Percentiles rank a stretch among this genome's conserved stretches.
Conservation (phyloP, 2,888 invertebrate genomes). For the Lapara coniferarum region DNA sequence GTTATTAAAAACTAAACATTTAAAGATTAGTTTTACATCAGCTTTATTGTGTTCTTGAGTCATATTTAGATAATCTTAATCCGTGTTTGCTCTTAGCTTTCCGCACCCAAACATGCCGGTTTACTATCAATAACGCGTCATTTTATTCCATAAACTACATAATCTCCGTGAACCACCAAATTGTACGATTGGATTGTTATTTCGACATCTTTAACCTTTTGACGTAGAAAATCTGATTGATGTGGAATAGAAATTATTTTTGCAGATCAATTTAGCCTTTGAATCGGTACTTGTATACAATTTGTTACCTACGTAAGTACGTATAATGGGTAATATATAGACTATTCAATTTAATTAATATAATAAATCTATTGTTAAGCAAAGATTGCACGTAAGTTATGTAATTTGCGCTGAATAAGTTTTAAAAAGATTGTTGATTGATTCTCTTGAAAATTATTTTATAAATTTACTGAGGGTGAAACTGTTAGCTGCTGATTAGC, state of each 20-base stretch:
- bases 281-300: background rate
- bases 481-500: background rate
- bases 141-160: slow-evolving; percentile 61
- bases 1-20: too few relatives aligned
- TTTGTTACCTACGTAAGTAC: background rate
- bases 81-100: slow-evolving; percentile 59
- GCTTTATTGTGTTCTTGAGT: background rate
- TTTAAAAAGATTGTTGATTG: too few relatives aligned
- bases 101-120: slow-evolving; percentile 59
- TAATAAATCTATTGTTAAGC: too few relatives aligned
- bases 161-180: slow-evolving; percentile 49
- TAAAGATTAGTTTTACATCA: too few relatives aligned
- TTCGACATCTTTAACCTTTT: slow-evolving; percentile 33
- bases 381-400: too few relatives aligned
- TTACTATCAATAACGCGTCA: slow-evolving; percentile 75
- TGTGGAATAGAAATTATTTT: background rate
- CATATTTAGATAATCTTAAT: slow-evolving; percentile 49
- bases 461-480: background rate
- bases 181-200: slow-evolving; percentile 37
- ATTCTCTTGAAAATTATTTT: background rate
- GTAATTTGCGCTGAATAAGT: too few relatives aligned
- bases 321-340: too few relatives aligned
- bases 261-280: background rate
- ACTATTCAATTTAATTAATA: too few relatives aligned
- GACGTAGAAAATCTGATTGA: slow-evolving; percentile 31